These are phyloP conservation scores for Tiliacea aurago DNA, from an alignment of 2,888 invertebrate genomes.

Conservation along the genomic window DNA sequence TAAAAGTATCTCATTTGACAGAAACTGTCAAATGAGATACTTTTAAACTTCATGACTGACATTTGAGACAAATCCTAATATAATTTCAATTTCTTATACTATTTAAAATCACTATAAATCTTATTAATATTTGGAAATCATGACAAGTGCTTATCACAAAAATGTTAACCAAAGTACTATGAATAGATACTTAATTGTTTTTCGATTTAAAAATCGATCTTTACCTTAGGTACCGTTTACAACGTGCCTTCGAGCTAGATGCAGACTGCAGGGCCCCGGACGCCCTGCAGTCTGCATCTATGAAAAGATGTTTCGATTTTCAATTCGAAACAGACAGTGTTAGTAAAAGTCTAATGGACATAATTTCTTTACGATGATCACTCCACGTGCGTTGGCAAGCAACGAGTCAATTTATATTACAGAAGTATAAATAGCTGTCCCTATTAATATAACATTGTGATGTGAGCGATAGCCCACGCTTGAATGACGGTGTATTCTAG, in stretches of 20 bases:
- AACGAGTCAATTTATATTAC: conserved; percentile 15
- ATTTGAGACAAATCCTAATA: too few species aligned
- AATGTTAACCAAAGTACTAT: not conserved
- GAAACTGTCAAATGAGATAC: too few species aligned
- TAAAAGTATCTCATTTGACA: too few species aligned
- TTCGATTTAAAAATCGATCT: not conserved
- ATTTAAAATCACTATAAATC: too few species aligned
- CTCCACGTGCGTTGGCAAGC: conserved; percentile 50
- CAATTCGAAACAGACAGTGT: not conserved
- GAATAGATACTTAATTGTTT: not conserved
- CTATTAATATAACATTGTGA: conserved; percentile 20
- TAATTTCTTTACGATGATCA: conserved; percentile 8
- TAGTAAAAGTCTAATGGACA: not conserved
- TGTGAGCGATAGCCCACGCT: conserved; percentile 23
- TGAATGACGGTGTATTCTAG: conserved; percentile 14
- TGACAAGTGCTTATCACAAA: too few species aligned
- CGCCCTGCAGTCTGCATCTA: too few species aligned
- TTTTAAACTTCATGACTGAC: too few species aligned
- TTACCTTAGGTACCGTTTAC: too few species aligned
- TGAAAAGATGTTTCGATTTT: not conserved
- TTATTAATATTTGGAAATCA: too few species aligned
- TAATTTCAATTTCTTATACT: too few species aligned
- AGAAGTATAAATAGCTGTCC: conserved; percentile 42
- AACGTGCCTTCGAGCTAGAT: not conserved
- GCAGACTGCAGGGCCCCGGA: too few species aligned